Evolutionary conservation across 2,113 vertebrate species (phyloP), one percentile per base, ranked within the genome.

Genomic region (Cnemophilus loriae): DNA sequence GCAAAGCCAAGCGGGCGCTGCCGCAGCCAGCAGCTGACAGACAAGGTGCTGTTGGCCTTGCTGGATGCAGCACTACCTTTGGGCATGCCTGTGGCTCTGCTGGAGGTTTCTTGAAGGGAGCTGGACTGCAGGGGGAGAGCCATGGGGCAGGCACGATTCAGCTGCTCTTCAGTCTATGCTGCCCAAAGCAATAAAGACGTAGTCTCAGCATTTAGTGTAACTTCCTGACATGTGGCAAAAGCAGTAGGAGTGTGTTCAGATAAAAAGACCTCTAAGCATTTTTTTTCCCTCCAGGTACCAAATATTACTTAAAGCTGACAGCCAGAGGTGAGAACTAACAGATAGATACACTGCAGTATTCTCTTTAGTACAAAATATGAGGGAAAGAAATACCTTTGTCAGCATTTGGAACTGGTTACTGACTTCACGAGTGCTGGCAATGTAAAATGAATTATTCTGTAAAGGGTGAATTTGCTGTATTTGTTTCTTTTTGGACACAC

Each of bases 1-100:
- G 53, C 2, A 3, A 47, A 49, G 67, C 57, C 47, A 9, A 32
- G 63, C 3, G 1, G 49, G 23, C 2, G 2, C 18, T 18, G 41
- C 46, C 24, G 6, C 42, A 23, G 70, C 37, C 3, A 1, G 49
- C 19, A 53, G 28, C 13, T 1, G 3, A 9, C 47, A 39, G 55
- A 20, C 3, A 6, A 21, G 30, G 9, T 56, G 47, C 49, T 3
- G 9, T 28, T 63, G 71, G 28, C 63, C 53, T 20, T 28, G 24
- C 37, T 50, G 84, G 46, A 2, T 26, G 28, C 55, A 32, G 11
- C 3, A 11, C 30, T 0, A 0, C 33, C 46, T 52, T 35, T 27
- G 68, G 44, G 17, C 39, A 20, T 0, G 5, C n/a, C 71, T 14
- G 46, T 14, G 57, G 30, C 37, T 61, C n/a, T 2, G 4, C 15